These are phyloP conservation scores for Seira musarum DNA, from an alignment of 2,888 invertebrate genomes.

Conservation along the genomic window DNA sequence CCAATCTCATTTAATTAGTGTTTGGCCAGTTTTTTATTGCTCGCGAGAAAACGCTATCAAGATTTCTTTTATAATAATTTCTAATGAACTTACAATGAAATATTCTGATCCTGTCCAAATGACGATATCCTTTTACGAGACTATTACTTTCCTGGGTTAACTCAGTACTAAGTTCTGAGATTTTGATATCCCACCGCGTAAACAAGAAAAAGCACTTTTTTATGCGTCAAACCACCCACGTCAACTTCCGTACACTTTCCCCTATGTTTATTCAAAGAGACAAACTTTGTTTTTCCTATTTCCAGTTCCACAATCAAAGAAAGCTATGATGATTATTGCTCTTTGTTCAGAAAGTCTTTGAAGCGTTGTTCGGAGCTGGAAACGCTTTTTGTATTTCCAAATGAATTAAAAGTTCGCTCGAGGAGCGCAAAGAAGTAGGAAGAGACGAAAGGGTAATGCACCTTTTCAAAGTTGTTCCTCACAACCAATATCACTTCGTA, in stretches of 20 bases:
- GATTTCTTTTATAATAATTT: background rate
- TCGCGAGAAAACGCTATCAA: background rate
- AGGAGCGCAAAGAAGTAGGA: background rate
- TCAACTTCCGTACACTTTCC: background rate
- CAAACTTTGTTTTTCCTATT: background rate
- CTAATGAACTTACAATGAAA: background rate
- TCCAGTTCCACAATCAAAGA: no score
- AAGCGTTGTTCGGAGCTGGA: background rate
- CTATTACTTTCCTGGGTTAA: no score
- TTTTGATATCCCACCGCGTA: background rate
- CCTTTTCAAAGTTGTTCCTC: conserved; percentile 25
- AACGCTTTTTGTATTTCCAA: conserved; percentile 10
- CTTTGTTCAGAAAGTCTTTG: conserved; percentile 10
- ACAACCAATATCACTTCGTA: background rate
- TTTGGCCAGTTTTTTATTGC: no score
- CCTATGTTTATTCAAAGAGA: background rate
- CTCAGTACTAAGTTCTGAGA: background rate
- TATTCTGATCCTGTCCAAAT: background rate
- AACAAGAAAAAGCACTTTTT: background rate
- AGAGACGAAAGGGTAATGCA: conserved; percentile 39
- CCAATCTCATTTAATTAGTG: no score
- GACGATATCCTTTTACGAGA: no score
- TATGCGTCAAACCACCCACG: background rate
- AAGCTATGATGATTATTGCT: background rate
- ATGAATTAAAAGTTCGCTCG: background rate